phyloP scores from a whole-genome alignment of 2,797 vertebrate genomes.

The Garrulus glandarius region DNA sequence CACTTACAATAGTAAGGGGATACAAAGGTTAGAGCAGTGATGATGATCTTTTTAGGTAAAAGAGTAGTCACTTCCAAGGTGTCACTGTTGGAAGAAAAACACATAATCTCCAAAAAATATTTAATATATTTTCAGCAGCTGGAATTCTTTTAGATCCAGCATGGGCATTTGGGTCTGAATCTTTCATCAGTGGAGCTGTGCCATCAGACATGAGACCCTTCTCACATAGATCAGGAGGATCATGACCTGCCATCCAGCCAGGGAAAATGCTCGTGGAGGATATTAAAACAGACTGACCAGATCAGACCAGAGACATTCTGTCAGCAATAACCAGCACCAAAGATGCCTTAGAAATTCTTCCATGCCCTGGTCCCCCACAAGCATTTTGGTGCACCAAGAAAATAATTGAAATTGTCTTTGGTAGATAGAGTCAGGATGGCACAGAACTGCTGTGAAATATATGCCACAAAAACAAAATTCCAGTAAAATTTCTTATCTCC shows the following conservation, averaged over 20 bases:
- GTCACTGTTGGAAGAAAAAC: not conserved
- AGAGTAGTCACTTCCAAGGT: not conserved
- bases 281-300: not conserved
- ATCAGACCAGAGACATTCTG: not conserved
- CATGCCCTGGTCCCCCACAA: rapidly evolving
- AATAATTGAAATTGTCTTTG: not conserved
- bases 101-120: not conserved
- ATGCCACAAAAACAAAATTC: not conserved
- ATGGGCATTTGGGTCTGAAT: not conserved
- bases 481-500: not conserved
- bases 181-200: not conserved
- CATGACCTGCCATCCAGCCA: not conserved
- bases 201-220: not conserved
- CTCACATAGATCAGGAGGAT: not conserved
- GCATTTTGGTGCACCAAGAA: not conserved
- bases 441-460: not conserved
- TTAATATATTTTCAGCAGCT: not conserved
- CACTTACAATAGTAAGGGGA: not conserved
- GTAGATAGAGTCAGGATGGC: not conserved
- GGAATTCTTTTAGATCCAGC: not conserved
- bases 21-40: not conserved
- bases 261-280: not conserved
- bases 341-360: not conserved
- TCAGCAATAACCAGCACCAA: not conserved
- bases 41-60: not conserved